Base-by-base conservation (phyloP, 2,113 vertebrate species). In the Hippocampus mohnikei region DNA sequence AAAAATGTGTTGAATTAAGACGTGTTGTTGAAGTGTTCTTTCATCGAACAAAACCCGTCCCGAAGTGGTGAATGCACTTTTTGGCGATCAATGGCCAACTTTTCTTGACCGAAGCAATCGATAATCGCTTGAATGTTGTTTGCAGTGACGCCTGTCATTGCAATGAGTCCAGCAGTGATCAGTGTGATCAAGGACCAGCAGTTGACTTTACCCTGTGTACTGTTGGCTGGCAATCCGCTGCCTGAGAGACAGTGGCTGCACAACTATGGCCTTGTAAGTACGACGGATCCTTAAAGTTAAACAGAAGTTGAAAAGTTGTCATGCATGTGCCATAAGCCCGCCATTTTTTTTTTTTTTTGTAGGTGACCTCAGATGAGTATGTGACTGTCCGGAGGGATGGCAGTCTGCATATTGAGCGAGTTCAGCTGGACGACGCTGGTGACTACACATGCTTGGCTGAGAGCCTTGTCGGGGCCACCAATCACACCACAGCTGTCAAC, bases 201-300 rank as follows among this genome's bases (percentile, higher is more conserved):
- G 77, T 79, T 99, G 55, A 98, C 94, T 67, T 88, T 99, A 77
- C 94, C 96, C 0, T 99, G 97, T 70, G 87, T 95, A 33, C 80
- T 99, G 1, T 76, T 99, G 70, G 94, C 95, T 82, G 97, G 97
- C 66, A 97, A 98, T 83, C 97, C 97, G 0, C 91, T 98, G 74
- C 96, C 97, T 63, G 92, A 95, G 40, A 93, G 95, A 67, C 93
- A 89, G 20, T 99, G 97, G 97, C 91, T 95, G n/a, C 97, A 95
- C 83, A 94, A 96, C 81, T 91, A 88, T 46, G 90, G 93, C 74
- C 77, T 94, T 93, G 97, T 98, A 88, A 93, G 93, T 56, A 73
- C 29, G 42, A 33, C 55, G 0, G 66, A 1, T 60, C 9, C 0
- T 23, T 5, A 3, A 37, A 52, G 20, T 62, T 58, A 2, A 11